These are phyloP conservation scores for Coecobrya sp. DNA, from an alignment of 2,888 invertebrate species.

Conservation along the genomic window DNA sequence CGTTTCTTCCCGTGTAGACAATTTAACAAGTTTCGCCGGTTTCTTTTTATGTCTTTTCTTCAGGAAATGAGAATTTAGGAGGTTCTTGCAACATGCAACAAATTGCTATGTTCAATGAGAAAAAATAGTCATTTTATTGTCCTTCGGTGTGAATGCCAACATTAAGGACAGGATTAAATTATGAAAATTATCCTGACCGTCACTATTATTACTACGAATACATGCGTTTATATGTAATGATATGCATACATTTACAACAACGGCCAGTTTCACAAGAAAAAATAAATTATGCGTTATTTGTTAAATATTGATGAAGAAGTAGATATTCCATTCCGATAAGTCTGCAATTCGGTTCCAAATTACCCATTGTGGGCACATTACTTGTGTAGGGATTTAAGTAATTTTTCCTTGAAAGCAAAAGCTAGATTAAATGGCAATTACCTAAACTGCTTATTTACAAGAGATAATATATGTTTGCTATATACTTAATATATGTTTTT, in stretches of 20 bases:
- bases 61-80: constrained; percentile 63
- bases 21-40: constrained; percentile 77
- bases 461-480: background rate
- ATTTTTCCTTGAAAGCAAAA: background rate
- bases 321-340: no score
- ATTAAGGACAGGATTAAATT: constrained; percentile 67
- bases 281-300: no score
- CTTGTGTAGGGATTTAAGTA: no score
- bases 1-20: constrained; percentile 46
- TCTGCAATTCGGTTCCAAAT: no score
- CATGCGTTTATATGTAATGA: constrained; percentile 13
- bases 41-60: constrained; percentile 60
- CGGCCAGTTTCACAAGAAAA: background rate
- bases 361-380: no score
- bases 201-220: constrained; percentile 20
- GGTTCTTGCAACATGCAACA: constrained; percentile 62
- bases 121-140: constrained; percentile 70
- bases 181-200: constrained; percentile 69
- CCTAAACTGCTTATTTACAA: constrained; percentile 16
- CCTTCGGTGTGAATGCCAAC: constrained; percentile 67
- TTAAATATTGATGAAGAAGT: no score
- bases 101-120: constrained; percentile 72
- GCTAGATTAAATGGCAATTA: background rate
- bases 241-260: background rate
- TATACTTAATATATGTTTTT: no score